phyloP scores from a whole-genome alignment of 2,113 vertebrate genomes.

The Tinamus guttatus region DNA sequence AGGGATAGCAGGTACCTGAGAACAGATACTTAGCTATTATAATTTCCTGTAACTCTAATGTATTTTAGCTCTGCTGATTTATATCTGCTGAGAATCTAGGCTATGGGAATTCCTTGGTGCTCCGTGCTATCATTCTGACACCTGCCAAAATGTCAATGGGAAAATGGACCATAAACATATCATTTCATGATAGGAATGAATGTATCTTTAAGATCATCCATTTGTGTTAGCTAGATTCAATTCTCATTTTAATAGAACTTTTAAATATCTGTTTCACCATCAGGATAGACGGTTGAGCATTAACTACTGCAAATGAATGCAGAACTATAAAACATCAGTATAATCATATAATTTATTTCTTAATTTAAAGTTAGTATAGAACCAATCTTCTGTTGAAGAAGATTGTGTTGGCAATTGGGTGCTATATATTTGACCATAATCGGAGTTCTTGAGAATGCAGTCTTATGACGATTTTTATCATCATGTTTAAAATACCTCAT shows the following conservation, averaged over 20 bases:
- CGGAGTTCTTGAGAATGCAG: neutral
- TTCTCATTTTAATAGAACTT: conserved; percentile 25
- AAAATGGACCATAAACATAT: conserved; percentile 49
- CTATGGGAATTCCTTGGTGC: conserved; percentile 21
- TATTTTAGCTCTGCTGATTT: conserved; percentile 39
- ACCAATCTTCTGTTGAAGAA: neutral
- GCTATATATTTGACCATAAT: conserved; percentile 4
- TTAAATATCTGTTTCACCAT: conserved; percentile 38
- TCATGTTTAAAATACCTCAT: neutral
- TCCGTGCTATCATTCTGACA: conserved; percentile 31
- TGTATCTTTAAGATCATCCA: conserved; percentile 16
- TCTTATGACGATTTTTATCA: neutral
- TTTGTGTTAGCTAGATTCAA: conserved; percentile 22
- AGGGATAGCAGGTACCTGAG: neutral
- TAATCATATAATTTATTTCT: conserved; percentile 37
- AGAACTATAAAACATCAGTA: conserved; percentile 23
- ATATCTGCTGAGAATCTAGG: conserved; percentile 23
- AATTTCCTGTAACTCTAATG: conserved; percentile 16
- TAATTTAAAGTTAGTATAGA: neutral
- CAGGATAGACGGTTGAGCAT: conserved; percentile 23
- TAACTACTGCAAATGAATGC: conserved; percentile 22
- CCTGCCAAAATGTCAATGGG: conserved; percentile 44
- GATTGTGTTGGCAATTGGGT: neutral
- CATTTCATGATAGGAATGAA: conserved; percentile 3
- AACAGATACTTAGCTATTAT: neutral